A percentile compares a stretch with the other conserved stretches of the same genome.
Conservation (phyloP, 2,113 vertebrate species). For the Chaetops frenatus region DNA sequence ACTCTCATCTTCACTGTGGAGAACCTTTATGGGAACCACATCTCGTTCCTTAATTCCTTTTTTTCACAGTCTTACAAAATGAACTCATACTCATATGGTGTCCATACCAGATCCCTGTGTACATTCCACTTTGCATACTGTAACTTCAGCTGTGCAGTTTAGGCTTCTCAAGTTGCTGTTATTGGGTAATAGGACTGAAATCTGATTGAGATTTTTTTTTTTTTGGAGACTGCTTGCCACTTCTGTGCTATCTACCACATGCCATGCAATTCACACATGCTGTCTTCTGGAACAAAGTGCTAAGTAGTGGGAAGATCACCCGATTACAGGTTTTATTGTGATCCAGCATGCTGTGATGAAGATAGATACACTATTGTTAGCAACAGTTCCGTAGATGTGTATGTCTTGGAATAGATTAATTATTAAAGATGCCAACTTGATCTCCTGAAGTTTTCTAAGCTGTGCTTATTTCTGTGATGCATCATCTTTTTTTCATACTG, state of each 20-base stretch:
- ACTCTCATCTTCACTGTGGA: neutral
- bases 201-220: constrained; percentile 23
- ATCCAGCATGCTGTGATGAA: neutral
- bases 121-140: neutral
- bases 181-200: neutral
- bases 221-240: neutral
- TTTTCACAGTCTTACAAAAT: neutral
- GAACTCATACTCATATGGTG: neutral
- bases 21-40: neutral
- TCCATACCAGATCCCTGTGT: neutral
- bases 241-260: constrained; percentile 14
- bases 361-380: constrained; percentile 14
- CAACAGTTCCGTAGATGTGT: neutral
- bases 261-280: constrained; percentile 29
- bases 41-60: neutral
- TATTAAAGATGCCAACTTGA: constrained; percentile 6
- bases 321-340: constrained; percentile 45
- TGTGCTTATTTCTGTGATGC: constrained; percentile 47
- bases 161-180: neutral
- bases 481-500: constrained; percentile 24
- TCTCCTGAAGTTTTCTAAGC: constrained; percentile 29
- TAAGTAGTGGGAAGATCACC: constrained; percentile 47
- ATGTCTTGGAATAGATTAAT: constrained; percentile 18
- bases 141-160: neutral
- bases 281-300: constrained; percentile 21